phyloP scores from a whole-genome alignment of 2,113 vertebrate genomes.

The Cyprinodon variegatus region DNA sequence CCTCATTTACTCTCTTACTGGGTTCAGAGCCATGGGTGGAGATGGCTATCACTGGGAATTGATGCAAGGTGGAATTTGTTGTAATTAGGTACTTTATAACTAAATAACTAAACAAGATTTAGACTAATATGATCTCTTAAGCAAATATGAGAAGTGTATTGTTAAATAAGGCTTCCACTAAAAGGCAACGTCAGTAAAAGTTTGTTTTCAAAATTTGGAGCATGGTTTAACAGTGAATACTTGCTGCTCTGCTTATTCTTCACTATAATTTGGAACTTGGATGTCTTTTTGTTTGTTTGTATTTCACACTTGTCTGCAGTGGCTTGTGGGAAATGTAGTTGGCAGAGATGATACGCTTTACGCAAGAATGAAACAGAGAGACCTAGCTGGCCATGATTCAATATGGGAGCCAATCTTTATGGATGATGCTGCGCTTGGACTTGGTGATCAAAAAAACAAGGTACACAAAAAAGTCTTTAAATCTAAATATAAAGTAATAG shows the following conservation, averaged over 20 bases:
- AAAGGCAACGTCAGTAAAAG: too few relatives aligned
- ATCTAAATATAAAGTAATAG: too few relatives aligned
- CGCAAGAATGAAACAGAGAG: conserved; percentile 83
- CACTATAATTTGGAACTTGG: neutral
- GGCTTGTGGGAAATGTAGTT: conserved; percentile 83
- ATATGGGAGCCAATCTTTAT: conserved; percentile 85
- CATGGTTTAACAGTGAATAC: neutral
- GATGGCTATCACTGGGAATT: neutral
- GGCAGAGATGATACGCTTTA: conserved; percentile 83
- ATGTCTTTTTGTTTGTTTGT: conserved; percentile 12
- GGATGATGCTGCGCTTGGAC: conserved; percentile 81
- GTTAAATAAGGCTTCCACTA: neutral
- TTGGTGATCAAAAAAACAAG: conserved; percentile 82
- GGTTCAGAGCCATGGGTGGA: too few relatives aligned
- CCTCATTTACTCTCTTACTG: too few relatives aligned
- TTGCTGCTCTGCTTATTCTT: neutral
- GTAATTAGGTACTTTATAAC: neutral
- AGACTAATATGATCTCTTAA: neutral
- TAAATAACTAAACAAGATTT: neutral
- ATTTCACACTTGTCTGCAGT: conserved; percentile 67
- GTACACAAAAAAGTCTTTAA: conserved; percentile 48
- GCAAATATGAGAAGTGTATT: neutral
- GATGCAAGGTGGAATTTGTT: neutral
- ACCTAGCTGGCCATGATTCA: conserved; percentile 81
- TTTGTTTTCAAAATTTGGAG: neutral